phyloP scores from a whole-genome alignment of 2,888 invertebrate species.

The Meiosimyza decipiens region DNA sequence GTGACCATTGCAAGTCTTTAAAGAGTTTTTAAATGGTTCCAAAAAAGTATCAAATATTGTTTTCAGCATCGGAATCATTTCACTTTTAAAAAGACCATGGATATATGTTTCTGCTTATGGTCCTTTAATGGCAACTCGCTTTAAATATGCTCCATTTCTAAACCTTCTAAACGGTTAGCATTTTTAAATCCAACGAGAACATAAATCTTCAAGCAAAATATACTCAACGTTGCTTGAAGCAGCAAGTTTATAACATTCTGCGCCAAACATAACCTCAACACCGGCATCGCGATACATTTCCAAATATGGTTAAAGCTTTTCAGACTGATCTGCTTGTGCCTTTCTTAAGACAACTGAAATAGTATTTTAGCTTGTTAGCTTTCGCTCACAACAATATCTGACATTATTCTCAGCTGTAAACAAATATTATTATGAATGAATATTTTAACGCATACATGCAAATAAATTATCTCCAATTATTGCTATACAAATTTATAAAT shows the following conservation, averaged over 20 bases:
- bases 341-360: too few relatives aligned
- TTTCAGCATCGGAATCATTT: constrained; percentile 32
- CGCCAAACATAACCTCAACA: constrained; percentile 46
- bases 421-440: too few relatives aligned
- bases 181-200: constrained; percentile 51
- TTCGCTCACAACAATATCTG: too few relatives aligned
- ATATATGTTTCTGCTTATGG: constrained; percentile 40
- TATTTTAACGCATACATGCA: too few relatives aligned
- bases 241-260: constrained; percentile 45
- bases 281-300: constrained; percentile 51
- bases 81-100: constrained; percentile 39
- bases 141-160: constrained; percentile 55
- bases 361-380: too few relatives aligned
- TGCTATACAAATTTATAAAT: too few relatives aligned
- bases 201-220: constrained; percentile 55
- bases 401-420: too few relatives aligned
- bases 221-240: constrained; percentile 42
- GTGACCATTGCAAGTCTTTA: constrained; percentile 46
- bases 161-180: constrained; percentile 51
- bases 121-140: constrained; percentile 48
- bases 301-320: background rate
- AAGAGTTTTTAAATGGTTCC: constrained; percentile 39
- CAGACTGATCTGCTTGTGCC: too few relatives aligned
- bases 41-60: constrained; percentile 34
- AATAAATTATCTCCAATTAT: too few relatives aligned